Percentiles rank a stretch among this genome's conserved stretches.
Evolutionary conservation across 1,140 invertebrate genomes (phyloP).

Genomic region (Doryteuthis pealeii): DNA sequence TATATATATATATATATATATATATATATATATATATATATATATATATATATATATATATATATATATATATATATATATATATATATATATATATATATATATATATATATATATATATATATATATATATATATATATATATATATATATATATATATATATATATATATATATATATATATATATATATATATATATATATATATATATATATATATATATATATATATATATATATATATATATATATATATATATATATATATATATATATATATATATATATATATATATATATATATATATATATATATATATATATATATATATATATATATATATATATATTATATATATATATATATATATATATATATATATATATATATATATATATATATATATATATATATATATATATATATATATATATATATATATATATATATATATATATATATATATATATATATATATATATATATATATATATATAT

Average conservation of each 20-base stretch:
- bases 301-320: too few relatives aligned
- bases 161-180: background rate
- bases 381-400: too few relatives aligned
- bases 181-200: background rate
- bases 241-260: background rate
- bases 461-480: too few relatives aligned
- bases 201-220: conserved; percentile 1
- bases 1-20: conserved; percentile 1
- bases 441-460: too few relatives aligned
- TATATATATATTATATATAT: too few relatives aligned
- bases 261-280: background rate
- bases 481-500: too few relatives aligned
- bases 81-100: background rate
- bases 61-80: background rate
- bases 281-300: background rate
- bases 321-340: too few relatives aligned
- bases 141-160: conserved; percentile 1
- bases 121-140: background rate
- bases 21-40: background rate
- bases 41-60: background rate
- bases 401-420: too few relatives aligned
- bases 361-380: too few relatives aligned
- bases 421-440: too few relatives aligned
- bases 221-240: background rate
- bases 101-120: background rate